A percentile compares a stretch with the other conserved stretches of the same genome.
Evolutionary conservation across 2,888 invertebrate species (phyloP).

Genomic region (Isoperla grammatica): DNA sequence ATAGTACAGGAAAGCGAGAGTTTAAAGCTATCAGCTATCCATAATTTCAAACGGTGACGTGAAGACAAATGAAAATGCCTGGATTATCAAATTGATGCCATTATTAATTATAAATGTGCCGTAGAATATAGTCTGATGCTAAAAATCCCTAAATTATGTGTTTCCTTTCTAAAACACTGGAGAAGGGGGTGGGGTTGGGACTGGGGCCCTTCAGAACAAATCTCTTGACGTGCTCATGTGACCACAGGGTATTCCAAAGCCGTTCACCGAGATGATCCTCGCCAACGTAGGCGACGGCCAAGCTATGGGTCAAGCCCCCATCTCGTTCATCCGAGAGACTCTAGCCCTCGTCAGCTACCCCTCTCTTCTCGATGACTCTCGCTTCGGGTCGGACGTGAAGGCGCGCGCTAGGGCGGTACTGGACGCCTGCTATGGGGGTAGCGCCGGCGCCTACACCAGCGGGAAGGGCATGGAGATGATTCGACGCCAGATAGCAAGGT

Average conservation of each 20-base stretch:
- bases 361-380: slow-evolving; percentile 43
- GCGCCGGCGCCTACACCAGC: slow-evolving; percentile 55
- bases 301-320: slow-evolving; percentile 54
- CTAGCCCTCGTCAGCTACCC: slow-evolving; percentile 50
- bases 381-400: slow-evolving; percentile 50
- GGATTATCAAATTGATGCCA: too few species aligned
- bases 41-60: too few species aligned
- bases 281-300: slow-evolving; percentile 61
- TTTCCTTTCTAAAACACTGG: too few species aligned
- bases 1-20: too few species aligned
- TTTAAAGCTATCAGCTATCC: too few species aligned
- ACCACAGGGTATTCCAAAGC: slow-evolving; percentile 30
- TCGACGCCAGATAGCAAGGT: slow-evolving; percentile 51
- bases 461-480: slow-evolving; percentile 53
- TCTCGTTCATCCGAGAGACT: slow-evolving; percentile 56
- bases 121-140: too few species aligned
- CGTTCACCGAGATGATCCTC: slow-evolving; percentile 51
- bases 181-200: too few species aligned
- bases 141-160: too few species aligned
- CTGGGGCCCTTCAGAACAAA: too few species aligned
- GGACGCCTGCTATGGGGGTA: slow-evolving; percentile 48
- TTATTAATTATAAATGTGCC: too few species aligned
- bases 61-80: too few species aligned
- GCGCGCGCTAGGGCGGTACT: slow-evolving; percentile 46
- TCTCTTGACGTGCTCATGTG: too few species aligned